Conservation (phyloP, 2,113 vertebrate genomes). For the Mus spicilegus region DNA sequence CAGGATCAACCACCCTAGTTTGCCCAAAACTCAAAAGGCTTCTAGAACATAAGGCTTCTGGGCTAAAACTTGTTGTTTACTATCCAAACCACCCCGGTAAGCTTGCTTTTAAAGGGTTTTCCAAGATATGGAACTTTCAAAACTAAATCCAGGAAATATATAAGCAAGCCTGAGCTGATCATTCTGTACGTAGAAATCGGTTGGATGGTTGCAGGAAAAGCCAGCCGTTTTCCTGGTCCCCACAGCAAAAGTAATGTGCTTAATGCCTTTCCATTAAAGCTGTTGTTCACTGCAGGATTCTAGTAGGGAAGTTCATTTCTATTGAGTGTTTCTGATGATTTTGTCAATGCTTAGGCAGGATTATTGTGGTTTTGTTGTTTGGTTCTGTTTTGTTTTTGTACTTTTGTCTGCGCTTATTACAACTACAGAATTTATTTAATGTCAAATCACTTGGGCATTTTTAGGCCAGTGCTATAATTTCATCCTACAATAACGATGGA, state of each 20-base stretch:
- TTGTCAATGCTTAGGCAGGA: neutral
- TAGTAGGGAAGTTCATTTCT: neutral
- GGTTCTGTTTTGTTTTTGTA: neutral
- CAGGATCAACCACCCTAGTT: neutral
- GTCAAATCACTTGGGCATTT: neutral
- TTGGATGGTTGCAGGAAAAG: neutral
- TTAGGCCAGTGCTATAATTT: neutral
- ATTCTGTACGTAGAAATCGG: neutral
- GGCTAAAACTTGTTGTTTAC: neutral
- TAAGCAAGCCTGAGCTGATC: neutral
- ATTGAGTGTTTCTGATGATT: neutral
- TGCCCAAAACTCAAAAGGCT: neutral
- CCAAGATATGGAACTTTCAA: neutral
- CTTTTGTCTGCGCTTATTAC: neutral
- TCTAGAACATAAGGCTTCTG: neutral
- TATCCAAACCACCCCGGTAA: neutral
- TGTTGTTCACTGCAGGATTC: neutral
- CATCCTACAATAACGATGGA: neutral
- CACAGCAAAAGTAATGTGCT: neutral
- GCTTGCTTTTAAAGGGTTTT: neutral
- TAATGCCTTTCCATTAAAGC: slow-evolving; percentile 4
- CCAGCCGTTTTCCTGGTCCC: neutral
- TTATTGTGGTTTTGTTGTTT: neutral
- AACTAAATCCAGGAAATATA: neutral
- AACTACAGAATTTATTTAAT: neutral